Percentiles rank a stretch among this genome's conserved stretches.
These are phyloP conservation scores for Myxocyprinus asiaticus DNA, from an alignment of 2,113 vertebrate genomes.

Conservation along the genomic window DNA sequence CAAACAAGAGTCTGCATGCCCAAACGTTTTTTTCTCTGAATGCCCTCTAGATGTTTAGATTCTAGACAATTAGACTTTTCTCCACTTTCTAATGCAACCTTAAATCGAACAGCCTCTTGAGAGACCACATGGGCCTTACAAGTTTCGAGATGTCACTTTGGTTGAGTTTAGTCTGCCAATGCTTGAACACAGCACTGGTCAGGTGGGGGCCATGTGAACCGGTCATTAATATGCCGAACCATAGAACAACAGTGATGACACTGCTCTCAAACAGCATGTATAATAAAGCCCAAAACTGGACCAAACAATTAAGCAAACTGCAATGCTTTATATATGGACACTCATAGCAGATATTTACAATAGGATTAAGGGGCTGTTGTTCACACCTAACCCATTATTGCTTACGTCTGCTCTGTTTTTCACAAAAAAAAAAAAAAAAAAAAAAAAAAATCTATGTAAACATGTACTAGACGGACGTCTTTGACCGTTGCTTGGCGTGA, in stretches of 20 bases:
- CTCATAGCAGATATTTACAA: background rate
- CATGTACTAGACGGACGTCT: too few species aligned
- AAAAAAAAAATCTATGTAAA: too few species aligned
- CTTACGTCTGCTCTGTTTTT: too few species aligned
- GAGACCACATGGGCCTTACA: slow-evolving; percentile 11
- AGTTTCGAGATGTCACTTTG: slow-evolving; percentile 27
- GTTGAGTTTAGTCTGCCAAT: slow-evolving; percentile 34
- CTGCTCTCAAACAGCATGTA: background rate
- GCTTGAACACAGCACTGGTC: slow-evolving; percentile 11
- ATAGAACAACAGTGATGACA: background rate
- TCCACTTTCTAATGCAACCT: slow-evolving; percentile 29
- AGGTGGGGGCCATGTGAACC: background rate
- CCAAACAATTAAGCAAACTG: background rate
- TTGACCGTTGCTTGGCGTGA: too few species aligned
- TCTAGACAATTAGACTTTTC: slow-evolving; percentile 46
- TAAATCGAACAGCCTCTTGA: slow-evolving; percentile 13
- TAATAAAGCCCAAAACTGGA: background rate
- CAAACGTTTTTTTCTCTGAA: slow-evolving; percentile 59
- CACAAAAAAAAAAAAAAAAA: too few species aligned
- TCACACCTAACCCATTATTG: too few species aligned
- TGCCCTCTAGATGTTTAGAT: slow-evolving; percentile 56
- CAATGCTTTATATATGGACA: slow-evolving; percentile 1
- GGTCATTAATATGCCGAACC: background rate
- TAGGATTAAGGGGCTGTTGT: too few species aligned
- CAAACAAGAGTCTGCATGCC: slow-evolving; percentile 60